Base-by-base conservation (phyloP, 2,113 vertebrate genomes). In the Datnioides undecimradiatus region DNA sequence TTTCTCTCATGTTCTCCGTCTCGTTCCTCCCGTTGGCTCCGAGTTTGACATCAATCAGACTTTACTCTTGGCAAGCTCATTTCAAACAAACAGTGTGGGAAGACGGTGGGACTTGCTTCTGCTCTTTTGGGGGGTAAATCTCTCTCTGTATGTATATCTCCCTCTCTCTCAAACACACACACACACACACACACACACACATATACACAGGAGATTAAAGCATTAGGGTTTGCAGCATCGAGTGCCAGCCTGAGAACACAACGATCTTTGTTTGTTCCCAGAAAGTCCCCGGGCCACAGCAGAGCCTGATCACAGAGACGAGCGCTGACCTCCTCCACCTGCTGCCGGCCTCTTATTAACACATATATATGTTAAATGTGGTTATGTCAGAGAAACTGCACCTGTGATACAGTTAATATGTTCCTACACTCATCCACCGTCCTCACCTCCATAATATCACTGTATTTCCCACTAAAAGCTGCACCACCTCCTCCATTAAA, bases 21-120 rank as follows among this genome's bases (percentile, higher is more conserved):
- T 31, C 46, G n/a, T 63, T 63, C 48, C 57, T 80, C 29, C 33
- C 9, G 0, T 69, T 73, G 63, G 46, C 19, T 36, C 57, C 41
- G 27, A 19, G 63, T 65, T 78, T 73, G 41, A 83, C 65, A 64
- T 80, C 58, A 82, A 41, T 74, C 73, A 83, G 45, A 77, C 11
- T 63, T 74, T 49, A n/a, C 48, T 59, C 6, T 55, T 73, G 57
- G 57, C 40, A 60, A 58, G 54, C 55, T 72, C 5, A 11, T 69
- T 80, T 71, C 59, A 77, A 63, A 64, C 48, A 75, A 65, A 68
- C 55, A 68, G 71, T 52, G 62, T 64, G 31, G 38, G 65, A 74
- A 73, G 68, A 86, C 10, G 68, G 59, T 17, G 16, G 17, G 16
- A 54, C 54, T 71, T 60, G 73, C 51, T 65, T 69, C 31, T 74